These are phyloP conservation scores for Dasypolia templi DNA, from an alignment of 2,888 invertebrate species.

Conservation along the genomic window DNA sequence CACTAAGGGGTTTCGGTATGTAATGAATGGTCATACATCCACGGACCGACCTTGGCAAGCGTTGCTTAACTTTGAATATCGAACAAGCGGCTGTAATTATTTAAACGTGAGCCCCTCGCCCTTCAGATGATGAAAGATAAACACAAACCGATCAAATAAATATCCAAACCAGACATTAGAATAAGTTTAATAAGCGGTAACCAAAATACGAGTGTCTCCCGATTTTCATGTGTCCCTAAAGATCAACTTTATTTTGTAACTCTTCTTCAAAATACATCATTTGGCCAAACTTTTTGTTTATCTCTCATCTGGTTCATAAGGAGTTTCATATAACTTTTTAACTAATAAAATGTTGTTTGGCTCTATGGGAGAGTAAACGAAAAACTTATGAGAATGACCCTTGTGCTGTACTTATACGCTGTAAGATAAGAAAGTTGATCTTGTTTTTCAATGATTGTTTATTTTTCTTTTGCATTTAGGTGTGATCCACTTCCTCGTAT, in stretches of 20 bases:
- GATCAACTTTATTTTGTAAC: constrained; percentile 39
- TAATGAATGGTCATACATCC: background rate
- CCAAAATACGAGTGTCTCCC: constrained; percentile 23
- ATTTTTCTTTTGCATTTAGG: no score
- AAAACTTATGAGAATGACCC: constrained; percentile 7
- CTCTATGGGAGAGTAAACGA: background rate
- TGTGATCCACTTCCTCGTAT: background rate
- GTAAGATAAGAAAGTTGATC: background rate
- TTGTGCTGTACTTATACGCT: background rate
- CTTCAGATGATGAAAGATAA: background rate
- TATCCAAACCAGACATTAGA: background rate
- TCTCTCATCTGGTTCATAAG: constrained; percentile 7
- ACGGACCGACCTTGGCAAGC: no score
- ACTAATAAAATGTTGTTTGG: constrained; percentile 21
- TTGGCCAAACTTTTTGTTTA: constrained; percentile 43
- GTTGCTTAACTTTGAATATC: background rate
- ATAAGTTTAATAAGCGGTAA: constrained; percentile 10
- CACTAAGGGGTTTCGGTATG: background rate
- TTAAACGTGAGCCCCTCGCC: background rate
- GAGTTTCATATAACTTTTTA: constrained; percentile 47
- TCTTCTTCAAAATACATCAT: constrained; percentile 32
- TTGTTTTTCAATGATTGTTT: background rate
- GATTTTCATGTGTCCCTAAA: constrained; percentile 35
- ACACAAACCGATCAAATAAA: constrained; percentile 23
- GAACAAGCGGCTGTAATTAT: no score